A percentile compares a stretch with the other conserved stretches of the same genome.
Evolutionary conservation across 2,113 vertebrate genomes (phyloP).

Genomic region (Dipodomys stephensi): DNA sequence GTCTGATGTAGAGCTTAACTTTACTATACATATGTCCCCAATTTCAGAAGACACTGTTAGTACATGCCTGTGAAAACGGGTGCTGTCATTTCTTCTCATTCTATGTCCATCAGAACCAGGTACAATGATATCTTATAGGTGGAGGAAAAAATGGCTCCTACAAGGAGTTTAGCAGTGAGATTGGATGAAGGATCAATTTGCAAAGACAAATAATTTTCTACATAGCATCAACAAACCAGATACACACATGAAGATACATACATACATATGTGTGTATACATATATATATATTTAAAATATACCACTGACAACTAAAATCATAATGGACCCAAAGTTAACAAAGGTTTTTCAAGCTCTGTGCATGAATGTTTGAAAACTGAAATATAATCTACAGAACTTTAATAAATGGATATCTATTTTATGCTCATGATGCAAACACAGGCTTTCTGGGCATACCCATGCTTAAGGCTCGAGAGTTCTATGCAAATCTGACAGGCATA

Average conservation of each 20-base stretch:
- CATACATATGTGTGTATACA: neutral
- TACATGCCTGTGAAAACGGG: no score
- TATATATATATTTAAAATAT: neutral
- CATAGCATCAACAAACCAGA: neutral
- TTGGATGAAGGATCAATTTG: no score
- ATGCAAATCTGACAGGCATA: neutral
- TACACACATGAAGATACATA: neutral
- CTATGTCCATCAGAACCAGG: no score
- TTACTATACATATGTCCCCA: neutral
- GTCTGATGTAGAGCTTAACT: constrained; percentile 9
- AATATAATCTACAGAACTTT: neutral
- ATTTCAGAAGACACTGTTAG: neutral
- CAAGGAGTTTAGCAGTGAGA: no score
- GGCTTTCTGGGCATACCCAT: neutral
- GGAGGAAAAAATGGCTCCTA: no score
- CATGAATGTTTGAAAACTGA: neutral
- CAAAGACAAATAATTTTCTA: neutral
- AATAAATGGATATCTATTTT: neutral
- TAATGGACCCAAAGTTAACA: neutral
- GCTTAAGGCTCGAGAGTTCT: neutral
- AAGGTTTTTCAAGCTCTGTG: constrained; percentile 5
- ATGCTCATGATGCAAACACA: neutral
- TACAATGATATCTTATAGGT: no score
- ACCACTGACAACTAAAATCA: constrained; percentile 23
- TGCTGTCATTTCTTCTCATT: no score